A percentile compares a stretch with the other conserved stretches of the same genome.
Conservation (phyloP, 2,888 invertebrate genomes). For the Melieria picta region DNA sequence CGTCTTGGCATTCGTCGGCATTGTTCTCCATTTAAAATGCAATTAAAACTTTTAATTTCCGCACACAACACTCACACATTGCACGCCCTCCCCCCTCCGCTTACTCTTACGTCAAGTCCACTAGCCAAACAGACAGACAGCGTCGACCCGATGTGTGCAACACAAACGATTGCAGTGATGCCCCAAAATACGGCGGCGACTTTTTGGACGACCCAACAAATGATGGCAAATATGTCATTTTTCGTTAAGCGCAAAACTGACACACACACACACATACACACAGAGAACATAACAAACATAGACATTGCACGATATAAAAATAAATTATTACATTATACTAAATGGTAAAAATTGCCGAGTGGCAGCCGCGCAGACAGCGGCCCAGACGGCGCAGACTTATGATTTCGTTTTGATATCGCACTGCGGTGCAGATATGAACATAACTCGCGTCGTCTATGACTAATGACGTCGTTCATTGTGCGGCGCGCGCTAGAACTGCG, state of each 20-base stretch:
- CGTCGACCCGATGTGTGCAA: background rate
- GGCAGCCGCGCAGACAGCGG: too few species aligned
- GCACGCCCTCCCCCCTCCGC: background rate
- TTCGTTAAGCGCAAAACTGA: background rate
- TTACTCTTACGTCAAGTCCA: background rate
- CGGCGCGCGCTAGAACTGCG: constrained; percentile 54
- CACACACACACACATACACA: background rate
- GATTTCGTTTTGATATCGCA: too few species aligned
- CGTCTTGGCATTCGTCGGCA: constrained; percentile 43
- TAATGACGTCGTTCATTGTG: constrained; percentile 63
- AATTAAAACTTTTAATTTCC: constrained; percentile 44
- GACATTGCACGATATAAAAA: background rate
- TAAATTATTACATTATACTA: too few species aligned
- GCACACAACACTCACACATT: background rate
- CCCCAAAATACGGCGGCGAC: too few species aligned
- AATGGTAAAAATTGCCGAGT: too few species aligned
- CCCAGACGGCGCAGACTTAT: too few species aligned
- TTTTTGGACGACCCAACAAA: background rate
- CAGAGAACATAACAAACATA: background rate
- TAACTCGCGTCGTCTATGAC: background rate
- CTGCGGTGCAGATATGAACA: too few species aligned
- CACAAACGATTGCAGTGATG: constrained; percentile 21
- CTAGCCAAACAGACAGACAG: background rate
- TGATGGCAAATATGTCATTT: constrained; percentile 24
- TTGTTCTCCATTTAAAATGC: constrained; percentile 51